Percentiles rank a stretch among this genome's conserved stretches.
These are phyloP conservation scores for Phyllostomus hastatus DNA, from an alignment of 2,113 vertebrate genomes.

Conservation along the genomic window DNA sequence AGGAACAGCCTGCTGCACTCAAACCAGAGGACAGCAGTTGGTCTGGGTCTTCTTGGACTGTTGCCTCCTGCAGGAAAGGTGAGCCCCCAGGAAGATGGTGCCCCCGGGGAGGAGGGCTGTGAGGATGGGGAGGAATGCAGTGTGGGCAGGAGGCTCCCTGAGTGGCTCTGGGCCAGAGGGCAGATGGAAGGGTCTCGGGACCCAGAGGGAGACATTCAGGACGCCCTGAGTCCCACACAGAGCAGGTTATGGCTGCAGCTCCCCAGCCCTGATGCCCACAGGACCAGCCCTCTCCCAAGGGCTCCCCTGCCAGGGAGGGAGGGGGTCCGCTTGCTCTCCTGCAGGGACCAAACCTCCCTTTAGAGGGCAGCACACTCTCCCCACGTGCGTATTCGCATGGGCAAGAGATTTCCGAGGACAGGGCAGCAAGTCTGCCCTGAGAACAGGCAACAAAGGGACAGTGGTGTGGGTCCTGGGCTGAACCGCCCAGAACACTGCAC, in stretches of 20 bases:
- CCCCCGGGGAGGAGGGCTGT: neutral
- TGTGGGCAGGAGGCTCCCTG: neutral
- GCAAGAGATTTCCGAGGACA: too few species aligned
- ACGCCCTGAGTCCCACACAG: neutral
- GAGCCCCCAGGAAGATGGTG: rapidly evolving
- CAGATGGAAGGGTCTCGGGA: neutral
- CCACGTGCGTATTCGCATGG: too few species aligned
- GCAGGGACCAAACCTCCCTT: too few species aligned
- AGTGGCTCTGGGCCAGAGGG: neutral
- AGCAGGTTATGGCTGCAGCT: neutral
- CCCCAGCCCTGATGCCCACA: too few species aligned
- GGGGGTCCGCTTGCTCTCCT: neutral
- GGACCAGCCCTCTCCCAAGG: neutral
- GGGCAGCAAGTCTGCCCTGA: neutral
- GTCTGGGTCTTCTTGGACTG: neutral
- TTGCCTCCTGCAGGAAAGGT: neutral
- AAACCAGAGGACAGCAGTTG: neutral
- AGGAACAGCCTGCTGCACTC: neutral
- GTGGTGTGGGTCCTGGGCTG: neutral
- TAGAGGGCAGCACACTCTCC: too few species aligned
- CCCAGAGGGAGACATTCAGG: neutral
- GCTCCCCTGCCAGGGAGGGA: neutral
- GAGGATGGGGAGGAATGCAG: neutral
- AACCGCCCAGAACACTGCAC: neutral
- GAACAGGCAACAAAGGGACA: neutral